These are phyloP conservation scores for Discoglossus pictus DNA, from an alignment of 2,797 vertebrate genomes.

Conservation along the genomic window DNA sequence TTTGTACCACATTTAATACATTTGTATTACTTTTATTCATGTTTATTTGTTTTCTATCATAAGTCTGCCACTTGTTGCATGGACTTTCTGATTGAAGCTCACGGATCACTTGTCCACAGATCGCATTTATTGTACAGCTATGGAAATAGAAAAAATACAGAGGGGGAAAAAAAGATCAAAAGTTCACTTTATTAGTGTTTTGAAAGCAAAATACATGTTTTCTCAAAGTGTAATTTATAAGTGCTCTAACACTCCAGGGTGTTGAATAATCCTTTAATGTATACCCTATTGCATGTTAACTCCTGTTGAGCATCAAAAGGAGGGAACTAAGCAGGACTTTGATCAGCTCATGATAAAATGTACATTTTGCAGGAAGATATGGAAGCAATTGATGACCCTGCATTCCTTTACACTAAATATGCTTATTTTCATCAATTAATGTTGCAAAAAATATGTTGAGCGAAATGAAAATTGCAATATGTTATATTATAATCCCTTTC, in stretches of 20 bases:
- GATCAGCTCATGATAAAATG: constrained; percentile 34
- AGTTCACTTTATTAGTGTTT: constrained; percentile 35
- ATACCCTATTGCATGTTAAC: constrained; percentile 38
- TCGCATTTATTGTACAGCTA: too few relatives aligned
- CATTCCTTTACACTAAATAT: constrained; percentile 1
- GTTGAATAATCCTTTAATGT: constrained; percentile 48
- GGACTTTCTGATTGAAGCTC: too few relatives aligned
- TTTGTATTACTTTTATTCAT: too few relatives aligned
- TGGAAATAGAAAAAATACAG: too few relatives aligned
- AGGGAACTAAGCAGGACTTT: constrained; percentile 36
- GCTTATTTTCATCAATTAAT: constrained; percentile 33
- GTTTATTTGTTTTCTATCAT: too few relatives aligned
- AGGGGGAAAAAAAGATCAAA: constrained; percentile 33
- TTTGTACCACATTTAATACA: too few relatives aligned
- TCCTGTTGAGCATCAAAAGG: constrained; percentile 46
- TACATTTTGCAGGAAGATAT: constrained; percentile 38
- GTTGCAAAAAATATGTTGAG: constrained; percentile 21
- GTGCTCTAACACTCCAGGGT: constrained; percentile 31
- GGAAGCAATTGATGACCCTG: constrained; percentile 36
- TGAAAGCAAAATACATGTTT: constrained; percentile 25
- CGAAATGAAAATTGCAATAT: constrained; percentile 22
- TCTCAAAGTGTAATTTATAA: constrained; percentile 28
- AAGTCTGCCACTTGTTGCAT: too few relatives aligned
- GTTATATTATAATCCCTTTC: too few relatives aligned
- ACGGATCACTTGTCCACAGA: too few relatives aligned